Evolutionary conservation across 2,888 invertebrate species (phyloP).

Genomic region (Amaurobius ferox): DNA sequence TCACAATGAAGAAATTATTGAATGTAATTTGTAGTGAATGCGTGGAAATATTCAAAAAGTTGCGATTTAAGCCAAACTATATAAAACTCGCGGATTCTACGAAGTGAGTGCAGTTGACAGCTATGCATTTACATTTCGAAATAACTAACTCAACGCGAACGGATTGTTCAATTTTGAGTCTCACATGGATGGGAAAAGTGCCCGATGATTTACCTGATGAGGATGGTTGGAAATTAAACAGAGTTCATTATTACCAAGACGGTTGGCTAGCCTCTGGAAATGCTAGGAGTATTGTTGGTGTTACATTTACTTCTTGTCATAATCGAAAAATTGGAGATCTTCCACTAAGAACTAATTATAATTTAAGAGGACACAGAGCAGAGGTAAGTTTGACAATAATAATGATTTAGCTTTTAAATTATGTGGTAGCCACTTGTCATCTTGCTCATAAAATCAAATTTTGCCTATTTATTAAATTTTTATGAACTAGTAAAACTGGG

Average conservation of each 20-base stretch:
- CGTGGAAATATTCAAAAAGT: neutral
- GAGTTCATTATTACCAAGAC: slow-evolving; percentile 88
- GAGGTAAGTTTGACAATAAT: too few species aligned
- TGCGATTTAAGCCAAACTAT: neutral
- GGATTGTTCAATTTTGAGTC: slow-evolving; percentile 94
- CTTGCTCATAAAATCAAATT: too few species aligned
- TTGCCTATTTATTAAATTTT: too few species aligned
- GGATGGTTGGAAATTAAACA: slow-evolving; percentile 96
- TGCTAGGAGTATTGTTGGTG: slow-evolving; percentile 94
- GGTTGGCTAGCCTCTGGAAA: slow-evolving; percentile 98
- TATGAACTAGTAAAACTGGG: too few species aligned
- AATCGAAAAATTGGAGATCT: slow-evolving; percentile 82
- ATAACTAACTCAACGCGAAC: slow-evolving; percentile 83
- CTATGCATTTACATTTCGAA: slow-evolving; percentile 97
- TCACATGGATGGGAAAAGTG: slow-evolving; percentile 99
- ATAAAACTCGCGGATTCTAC: slow-evolving; percentile 3
- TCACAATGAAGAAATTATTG: neutral
- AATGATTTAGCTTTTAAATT: too few species aligned
- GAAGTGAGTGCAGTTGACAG: slow-evolving; percentile 16
- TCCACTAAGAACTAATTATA: slow-evolving; percentile 95
- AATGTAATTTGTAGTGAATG: neutral
- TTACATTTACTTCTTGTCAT: slow-evolving; percentile 96
- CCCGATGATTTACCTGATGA: slow-evolving; percentile 96
- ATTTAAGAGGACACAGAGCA: slow-evolving; percentile 95
- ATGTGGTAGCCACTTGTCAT: too few species aligned